A percentile compares a stretch with the other conserved stretches of the same genome.
Conservation (phyloP, 2,797 vertebrate species). For the Tapera naevia region DNA sequence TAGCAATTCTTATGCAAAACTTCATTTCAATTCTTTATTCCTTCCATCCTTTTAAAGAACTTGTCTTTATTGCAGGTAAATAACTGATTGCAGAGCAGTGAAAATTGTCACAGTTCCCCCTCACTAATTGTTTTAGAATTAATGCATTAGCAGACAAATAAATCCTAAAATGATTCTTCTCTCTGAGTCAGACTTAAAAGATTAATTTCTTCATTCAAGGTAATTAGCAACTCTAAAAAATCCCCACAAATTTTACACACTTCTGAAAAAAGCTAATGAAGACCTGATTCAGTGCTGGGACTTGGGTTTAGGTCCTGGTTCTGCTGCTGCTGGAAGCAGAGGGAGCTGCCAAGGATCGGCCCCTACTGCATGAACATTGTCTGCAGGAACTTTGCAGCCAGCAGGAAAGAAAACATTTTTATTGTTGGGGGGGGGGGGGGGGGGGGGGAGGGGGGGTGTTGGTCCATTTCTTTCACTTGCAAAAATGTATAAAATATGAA, state of each 20-base stretch:
- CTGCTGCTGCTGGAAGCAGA: not conserved
- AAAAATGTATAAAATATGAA: not conserved
- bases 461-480: not conserved
- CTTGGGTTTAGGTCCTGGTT: not conserved
- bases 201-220: not conserved
- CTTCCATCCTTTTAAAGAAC: not conserved
- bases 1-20: not conserved
- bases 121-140: not conserved
- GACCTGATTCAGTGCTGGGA: not conserved
- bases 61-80: not conserved
- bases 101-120: not conserved
- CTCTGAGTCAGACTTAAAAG: not conserved
- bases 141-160: not conserved
- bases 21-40: not conserved
- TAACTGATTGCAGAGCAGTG: not conserved
- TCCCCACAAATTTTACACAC: not conserved
- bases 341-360: not conserved
- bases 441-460: not conserved
- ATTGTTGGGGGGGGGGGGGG: not conserved
- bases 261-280: not conserved
- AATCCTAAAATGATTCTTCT: not conserved
- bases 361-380: fast-evolving
- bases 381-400: fast-evolving
- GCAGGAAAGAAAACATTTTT: not conserved
- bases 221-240: not conserved